phyloP scores from a whole-genome alignment of 2,113 vertebrate species.

The Gulo gulo region DNA sequence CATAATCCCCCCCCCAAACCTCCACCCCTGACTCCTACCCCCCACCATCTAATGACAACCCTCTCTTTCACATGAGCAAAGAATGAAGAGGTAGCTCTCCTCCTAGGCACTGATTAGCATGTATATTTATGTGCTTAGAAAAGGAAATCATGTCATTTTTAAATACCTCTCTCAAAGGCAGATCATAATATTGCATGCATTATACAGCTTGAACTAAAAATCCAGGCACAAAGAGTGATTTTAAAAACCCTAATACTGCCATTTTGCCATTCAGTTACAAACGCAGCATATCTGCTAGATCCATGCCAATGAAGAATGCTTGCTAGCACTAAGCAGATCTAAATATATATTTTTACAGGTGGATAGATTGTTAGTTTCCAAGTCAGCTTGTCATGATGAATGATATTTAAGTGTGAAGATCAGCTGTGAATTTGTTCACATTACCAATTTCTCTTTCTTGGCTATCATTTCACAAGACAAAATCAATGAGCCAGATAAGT shows the following conservation, averaged over 20 bases:
- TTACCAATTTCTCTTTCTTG: slow-evolving; percentile 26
- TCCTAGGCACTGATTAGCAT: slow-evolving; percentile 16
- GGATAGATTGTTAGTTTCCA: slow-evolving; percentile 45
- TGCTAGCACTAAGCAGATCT: background rate
- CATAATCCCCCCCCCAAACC: background rate
- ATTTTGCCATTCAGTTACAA: background rate
- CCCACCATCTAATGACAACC: background rate
- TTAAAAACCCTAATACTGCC: background rate
- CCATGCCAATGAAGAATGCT: background rate
- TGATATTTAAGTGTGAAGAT: slow-evolving; percentile 50
- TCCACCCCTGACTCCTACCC: background rate
- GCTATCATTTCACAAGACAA: slow-evolving; percentile 32
- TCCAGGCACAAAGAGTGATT: background rate
- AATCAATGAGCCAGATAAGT: slow-evolving; percentile 30
- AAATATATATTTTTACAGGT: slow-evolving; percentile 40
- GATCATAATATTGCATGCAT: background rate
- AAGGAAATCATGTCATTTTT: slow-evolving; percentile 1
- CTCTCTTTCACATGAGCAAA: background rate
- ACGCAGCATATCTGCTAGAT: background rate
- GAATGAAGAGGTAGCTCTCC: background rate
- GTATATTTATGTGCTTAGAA: background rate
- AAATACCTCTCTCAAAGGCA: slow-evolving; percentile 15
- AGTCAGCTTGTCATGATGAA: background rate
- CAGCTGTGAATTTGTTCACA: slow-evolving; percentile 25
- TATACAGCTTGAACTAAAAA: slow-evolving; percentile 43